Percentiles rank a stretch among this genome's conserved stretches.
phyloP scores from a whole-genome alignment of 2,888 invertebrate genomes.

The Volucella bombylans region DNA sequence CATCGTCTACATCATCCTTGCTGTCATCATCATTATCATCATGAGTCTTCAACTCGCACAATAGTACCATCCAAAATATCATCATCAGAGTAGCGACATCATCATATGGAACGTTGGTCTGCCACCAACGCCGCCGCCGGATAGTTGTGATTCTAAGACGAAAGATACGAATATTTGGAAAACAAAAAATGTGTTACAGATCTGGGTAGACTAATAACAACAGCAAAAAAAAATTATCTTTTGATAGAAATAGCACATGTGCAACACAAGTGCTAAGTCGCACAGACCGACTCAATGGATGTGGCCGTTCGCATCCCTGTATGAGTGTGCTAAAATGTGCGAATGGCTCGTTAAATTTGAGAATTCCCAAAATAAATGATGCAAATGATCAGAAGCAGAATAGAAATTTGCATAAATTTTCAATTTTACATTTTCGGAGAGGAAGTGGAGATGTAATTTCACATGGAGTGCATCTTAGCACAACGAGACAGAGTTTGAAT shows the following conservation, averaged over 20 bases:
- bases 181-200: constrained; percentile 59
- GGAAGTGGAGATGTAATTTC: too few relatives aligned
- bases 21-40: constrained; percentile 66
- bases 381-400: constrained; percentile 58
- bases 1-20: constrained; percentile 65
- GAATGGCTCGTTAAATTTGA: constrained; percentile 54
- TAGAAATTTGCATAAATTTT: constrained; percentile 5
- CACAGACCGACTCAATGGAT: not conserved
- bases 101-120: constrained; percentile 13
- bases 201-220: constrained; percentile 27
- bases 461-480: too few relatives aligned
- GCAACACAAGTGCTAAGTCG: constrained; percentile 19
- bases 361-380: constrained; percentile 62
- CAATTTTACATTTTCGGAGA: too few relatives aligned
- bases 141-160: constrained; percentile 20
- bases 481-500: too few relatives aligned
- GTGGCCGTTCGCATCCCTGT: constrained; percentile 32
- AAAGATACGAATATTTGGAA: constrained; percentile 3
- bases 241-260: constrained; percentile 69
- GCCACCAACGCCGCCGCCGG: not conserved
- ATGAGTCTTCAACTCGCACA: constrained; percentile 13
- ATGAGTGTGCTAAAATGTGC: constrained; percentile 51
- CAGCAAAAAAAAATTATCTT: constrained; percentile 17
- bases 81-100: not conserved
- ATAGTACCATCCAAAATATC: not conserved